Evolutionary conservation across 2,797 vertebrate species (phyloP).

Genomic region (Tympanoctomys barrerae): DNA sequence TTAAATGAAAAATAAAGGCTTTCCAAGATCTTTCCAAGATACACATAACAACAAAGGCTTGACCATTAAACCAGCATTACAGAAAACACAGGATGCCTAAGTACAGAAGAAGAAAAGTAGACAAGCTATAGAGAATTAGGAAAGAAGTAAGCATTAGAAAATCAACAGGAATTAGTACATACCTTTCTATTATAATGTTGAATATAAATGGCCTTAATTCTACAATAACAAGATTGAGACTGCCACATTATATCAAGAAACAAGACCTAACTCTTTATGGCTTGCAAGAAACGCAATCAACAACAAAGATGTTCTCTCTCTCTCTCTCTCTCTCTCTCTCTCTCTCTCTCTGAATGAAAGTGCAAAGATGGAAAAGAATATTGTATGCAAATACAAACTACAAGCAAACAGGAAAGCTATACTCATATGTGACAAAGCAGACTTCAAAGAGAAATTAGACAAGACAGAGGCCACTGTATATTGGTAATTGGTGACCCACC

Average conservation of each 20-base stretch:
- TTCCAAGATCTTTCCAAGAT: neutral
- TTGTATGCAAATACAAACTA: neutral
- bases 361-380: neutral
- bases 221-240: neutral
- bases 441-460: neutral
- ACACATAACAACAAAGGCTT: neutral
- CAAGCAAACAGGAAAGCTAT: neutral
- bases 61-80: neutral
- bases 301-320: neutral
- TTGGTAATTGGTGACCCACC: neutral
- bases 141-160: neutral
- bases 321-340: no score
- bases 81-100: neutral
- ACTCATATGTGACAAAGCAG: neutral
- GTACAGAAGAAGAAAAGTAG: neutral
- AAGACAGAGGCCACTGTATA: neutral
- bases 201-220: neutral
- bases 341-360: neutral
- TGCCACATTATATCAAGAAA: neutral
- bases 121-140: neutral
- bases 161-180: neutral
- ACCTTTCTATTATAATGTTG: neutral
- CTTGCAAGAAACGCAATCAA: neutral
- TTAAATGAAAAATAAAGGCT: neutral
- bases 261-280: neutral